phyloP scores from a whole-genome alignment of 2,113 vertebrate genomes.

The Desmodus rotundus region DNA sequence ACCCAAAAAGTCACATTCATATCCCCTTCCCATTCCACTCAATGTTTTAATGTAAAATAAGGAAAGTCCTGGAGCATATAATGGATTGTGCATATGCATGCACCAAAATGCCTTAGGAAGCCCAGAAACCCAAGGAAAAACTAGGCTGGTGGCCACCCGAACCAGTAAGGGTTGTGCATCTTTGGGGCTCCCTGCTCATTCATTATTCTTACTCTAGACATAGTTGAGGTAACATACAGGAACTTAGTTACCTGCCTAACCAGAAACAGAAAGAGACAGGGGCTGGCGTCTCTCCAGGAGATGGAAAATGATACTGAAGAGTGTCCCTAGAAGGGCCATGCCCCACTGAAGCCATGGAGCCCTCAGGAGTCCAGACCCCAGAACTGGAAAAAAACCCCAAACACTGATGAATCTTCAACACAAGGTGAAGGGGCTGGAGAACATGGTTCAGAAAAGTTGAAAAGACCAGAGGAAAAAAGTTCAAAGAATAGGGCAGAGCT shows the following conservation, averaged over 20 bases:
- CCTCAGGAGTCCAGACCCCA: too few species aligned
- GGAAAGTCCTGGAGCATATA: background rate
- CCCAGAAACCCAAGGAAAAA: background rate
- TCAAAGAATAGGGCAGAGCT: background rate
- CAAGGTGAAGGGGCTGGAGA: background rate
- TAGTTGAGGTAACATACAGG: background rate
- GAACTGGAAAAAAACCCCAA: background rate
- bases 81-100: background rate
- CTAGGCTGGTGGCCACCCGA: background rate
- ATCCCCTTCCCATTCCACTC: background rate
- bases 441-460: background rate
- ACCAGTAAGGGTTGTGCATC: background rate
- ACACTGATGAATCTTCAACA: background rate
- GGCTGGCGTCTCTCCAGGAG: background rate
- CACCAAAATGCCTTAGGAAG: background rate
- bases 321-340: background rate
- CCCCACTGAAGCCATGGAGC: too few species aligned
- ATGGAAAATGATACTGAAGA: background rate
- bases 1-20: fast-evolving
- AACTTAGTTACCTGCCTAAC: background rate
- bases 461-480: background rate
- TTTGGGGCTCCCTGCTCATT: background rate
- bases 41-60: background rate
- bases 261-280: background rate
- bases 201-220: background rate